Evolutionary conservation across 2,888 invertebrate species (phyloP), one percentile per base, ranked within the genome.

Genomic region (Lasioglossum figueresi): DNA sequence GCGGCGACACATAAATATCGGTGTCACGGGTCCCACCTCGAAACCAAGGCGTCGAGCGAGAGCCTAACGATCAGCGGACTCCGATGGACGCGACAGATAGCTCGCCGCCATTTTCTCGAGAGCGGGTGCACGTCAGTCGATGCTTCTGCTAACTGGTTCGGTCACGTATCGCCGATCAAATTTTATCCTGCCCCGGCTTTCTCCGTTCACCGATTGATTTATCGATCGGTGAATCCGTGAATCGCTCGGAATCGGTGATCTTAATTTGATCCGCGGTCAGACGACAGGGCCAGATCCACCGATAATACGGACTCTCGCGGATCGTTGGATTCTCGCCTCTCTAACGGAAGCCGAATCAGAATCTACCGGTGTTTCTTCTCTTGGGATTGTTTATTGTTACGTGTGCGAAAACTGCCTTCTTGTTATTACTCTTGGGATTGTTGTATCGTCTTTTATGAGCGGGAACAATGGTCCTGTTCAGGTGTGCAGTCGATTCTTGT

Each of bases 151-250:
- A 85, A 82, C 79, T 85, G 87, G 77, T 82, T 80, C 76, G 82
- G 84, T 87, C 85, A 88, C 88, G 83, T 87, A 88, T 81, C 85
- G 72, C 76, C 73, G 80, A 87, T 87, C 80, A 88, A 87, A 85
- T 87, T 85, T 88, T 79, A 81, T 80, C 79, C 68, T 76, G 72
- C n/a, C 34, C n/a, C 68, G 31, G 76, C 75, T 76, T 82, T 66
- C 79, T 79, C 76, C 59, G 56, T 72, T 84, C 79, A n/a, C 34
- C 79, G 76, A 75, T 80, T 74, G 77, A 68, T 76, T 71, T 75
- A 83, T 86, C 81, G 77, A 84, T 68, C 76, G 31, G 72, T 8
- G 77, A 45, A 59, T 70, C 73, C 78, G 37, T 23, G 63, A 68
- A 68, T 73, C 31, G 43, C 34, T 23, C 66, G 73, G n/a, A 76